phyloP scores from a whole-genome alignment of 2,797 vertebrate genomes.

The Danio tinwini region DNA sequence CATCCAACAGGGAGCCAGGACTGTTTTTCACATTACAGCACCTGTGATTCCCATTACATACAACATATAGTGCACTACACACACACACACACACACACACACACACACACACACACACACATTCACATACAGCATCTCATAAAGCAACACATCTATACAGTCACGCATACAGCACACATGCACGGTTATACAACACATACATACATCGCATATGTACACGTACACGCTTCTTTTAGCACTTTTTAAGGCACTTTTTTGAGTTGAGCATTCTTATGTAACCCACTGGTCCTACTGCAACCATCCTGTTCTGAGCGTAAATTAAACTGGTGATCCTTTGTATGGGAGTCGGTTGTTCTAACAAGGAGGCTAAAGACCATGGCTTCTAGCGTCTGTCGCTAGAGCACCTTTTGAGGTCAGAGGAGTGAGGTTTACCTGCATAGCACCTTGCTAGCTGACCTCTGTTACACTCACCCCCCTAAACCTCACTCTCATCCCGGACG shows the following conservation, averaged over 20 bases:
- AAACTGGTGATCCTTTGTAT: too few species aligned
- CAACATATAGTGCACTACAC: slow-evolving; percentile 48
- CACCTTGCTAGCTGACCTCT: too few species aligned
- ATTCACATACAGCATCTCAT: slow-evolving; percentile 49
- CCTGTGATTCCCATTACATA: slow-evolving; percentile 80
- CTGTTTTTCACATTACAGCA: slow-evolving; percentile 80
- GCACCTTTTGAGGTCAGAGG: too few species aligned
- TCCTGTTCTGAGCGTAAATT: too few species aligned
- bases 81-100: slow-evolving; percentile 47
- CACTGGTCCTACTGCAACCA: too few species aligned
- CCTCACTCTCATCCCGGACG: too few species aligned
- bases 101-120: slow-evolving; percentile 20
- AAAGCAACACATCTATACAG: slow-evolving; percentile 24
- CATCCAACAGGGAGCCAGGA: slow-evolving; percentile 71
- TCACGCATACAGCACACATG: slow-evolving; percentile 28
- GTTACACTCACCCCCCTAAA: too few species aligned
- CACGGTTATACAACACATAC: slow-evolving; percentile 31
- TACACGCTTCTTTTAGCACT: slow-evolving; percentile 29
- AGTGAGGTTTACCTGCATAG: too few species aligned
- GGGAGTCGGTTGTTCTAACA: too few species aligned
- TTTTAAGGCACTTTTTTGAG: slow-evolving; percentile 25
- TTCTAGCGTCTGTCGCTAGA: too few species aligned
- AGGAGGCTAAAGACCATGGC: too few species aligned
- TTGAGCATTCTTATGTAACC: too few species aligned
- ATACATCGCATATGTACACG: slow-evolving; percentile 49